Percentiles rank a stretch among this genome's conserved stretches.
These are phyloP conservation scores for Mesocentrotus franciscanus DNA, from an alignment of 53 echinoderm and acorn worm species.

Conservation along the genomic window DNA sequence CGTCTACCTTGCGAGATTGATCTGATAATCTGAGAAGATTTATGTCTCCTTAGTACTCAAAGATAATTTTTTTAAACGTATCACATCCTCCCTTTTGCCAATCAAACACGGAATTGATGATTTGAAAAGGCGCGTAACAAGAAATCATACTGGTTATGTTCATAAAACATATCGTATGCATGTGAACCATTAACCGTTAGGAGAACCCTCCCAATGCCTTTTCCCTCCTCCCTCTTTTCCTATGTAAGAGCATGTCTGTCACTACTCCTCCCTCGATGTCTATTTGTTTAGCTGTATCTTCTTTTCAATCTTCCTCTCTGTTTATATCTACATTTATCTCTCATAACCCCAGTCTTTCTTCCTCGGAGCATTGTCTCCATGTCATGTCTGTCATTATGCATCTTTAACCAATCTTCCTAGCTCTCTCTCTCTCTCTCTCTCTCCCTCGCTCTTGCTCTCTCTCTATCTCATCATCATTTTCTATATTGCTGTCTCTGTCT, in stretches of 20 bases:
- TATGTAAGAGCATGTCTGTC: background rate
- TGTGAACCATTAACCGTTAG: no score
- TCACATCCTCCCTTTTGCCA: no score
- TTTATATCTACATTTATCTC: background rate
- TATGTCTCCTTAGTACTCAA: no score
- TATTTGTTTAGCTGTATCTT: constrained; percentile 9
- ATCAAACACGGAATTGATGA: no score
- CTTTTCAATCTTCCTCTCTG: background rate
- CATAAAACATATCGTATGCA: no score
- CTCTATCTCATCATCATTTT: background rate
- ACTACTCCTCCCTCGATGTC: background rate
- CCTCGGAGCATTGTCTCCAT: background rate
- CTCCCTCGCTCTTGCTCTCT: background rate
- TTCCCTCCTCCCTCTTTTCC: background rate
- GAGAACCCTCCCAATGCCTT: background rate
- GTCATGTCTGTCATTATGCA: background rate
- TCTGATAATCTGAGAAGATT: no score
- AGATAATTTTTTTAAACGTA: no score
- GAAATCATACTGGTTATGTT: no score
- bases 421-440: background rate
- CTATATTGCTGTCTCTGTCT: background rate
- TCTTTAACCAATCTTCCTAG: background rate
- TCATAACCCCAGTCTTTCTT: background rate
- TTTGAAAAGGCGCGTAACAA: no score
- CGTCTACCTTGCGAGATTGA: no score